Base-by-base conservation (phyloP, 2,797 vertebrate species). In the Amazona ochrocephala region DNA sequence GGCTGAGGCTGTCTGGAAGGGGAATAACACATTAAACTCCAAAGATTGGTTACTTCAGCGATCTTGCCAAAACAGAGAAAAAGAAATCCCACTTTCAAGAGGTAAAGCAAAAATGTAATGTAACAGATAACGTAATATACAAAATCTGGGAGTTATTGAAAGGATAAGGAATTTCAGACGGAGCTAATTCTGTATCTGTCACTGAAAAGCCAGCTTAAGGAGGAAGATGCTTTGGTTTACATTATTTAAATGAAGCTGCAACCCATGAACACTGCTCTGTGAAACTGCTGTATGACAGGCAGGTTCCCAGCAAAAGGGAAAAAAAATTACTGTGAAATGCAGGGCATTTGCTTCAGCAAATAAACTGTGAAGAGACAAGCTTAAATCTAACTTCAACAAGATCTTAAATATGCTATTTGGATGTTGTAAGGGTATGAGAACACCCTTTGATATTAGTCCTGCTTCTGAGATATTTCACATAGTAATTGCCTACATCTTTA, bases 361-460 rank as follows among this genome's bases (percentile, higher is more conserved):
- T 94, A 94, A 96, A 95, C 86, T 85, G 84, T 83, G 82, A 93
- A 90, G 90, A 94, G 88, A 96, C 90, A 87, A 90, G 94, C 81
- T 94, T 95, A 95, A 93, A 96, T 94, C 94, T 94, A 90, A 77
- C 95, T 96, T 94, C 96, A 94, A 89, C 91, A 90, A 87, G 94
- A 93, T 96, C 96, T 94, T 95, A 94, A 96, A 97, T 94, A 95
- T 95, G 94, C 86, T 96, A 94, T 96, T 94, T 96, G 95, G 93
- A 79, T 93, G 90, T 89, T 92, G 77, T 92, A 95, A 95, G 91
- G 81, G 78, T 95, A 93, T 89, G 95, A 94, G 96, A 94, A 95
- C 93, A 95, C 95, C 96, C 95, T 97, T 96, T 95, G 94, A 90
- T 96, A 96, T 96, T 95, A 95, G 94, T 95, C 84, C 90, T 96